Evolutionary conservation across 2,113 vertebrate genomes (phyloP).

Genomic region (Equus quagga): DNA sequence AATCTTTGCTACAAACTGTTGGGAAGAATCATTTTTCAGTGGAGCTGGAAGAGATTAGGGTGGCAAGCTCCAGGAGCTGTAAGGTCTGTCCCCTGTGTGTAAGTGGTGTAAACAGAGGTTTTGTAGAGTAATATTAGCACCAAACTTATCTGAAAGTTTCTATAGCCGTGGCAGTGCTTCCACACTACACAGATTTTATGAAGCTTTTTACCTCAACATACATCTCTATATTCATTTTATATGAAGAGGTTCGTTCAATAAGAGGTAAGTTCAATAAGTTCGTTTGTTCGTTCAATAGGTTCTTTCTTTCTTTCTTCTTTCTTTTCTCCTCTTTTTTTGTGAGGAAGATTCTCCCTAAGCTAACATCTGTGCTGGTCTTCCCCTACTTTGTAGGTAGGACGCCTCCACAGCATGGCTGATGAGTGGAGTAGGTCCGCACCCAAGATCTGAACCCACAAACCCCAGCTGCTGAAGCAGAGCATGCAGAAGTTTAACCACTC

Average conservation of each 20-base stretch:
- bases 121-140: conserved; percentile 80
- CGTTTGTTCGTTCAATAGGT: too few species aligned
- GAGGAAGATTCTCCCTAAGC: too few species aligned
- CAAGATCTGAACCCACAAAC: too few species aligned
- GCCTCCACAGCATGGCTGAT: too few species aligned
- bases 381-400: too few species aligned
- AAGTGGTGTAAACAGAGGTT: conserved; percentile 78
- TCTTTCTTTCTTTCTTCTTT: too few species aligned
- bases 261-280: too few species aligned
- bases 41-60: conserved; percentile 82
- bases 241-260: background rate
- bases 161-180: conserved; percentile 72
- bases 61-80: conserved; percentile 82
- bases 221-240: conserved; percentile 81
- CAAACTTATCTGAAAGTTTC: conserved; percentile 73
- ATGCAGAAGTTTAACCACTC: too few species aligned
- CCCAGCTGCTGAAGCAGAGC: too few species aligned
- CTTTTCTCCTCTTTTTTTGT: too few species aligned
- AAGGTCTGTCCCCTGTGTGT: conserved; percentile 79
- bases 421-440: too few species aligned
- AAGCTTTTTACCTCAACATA: conserved; percentile 83
- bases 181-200: conserved; percentile 72
- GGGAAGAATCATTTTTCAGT: conserved; percentile 81
- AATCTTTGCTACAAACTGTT: conserved; percentile 83
- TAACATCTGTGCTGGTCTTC: too few species aligned